phyloP scores from a whole-genome alignment of 2,888 invertebrate species.

The Drosophila maculinotata region DNA sequence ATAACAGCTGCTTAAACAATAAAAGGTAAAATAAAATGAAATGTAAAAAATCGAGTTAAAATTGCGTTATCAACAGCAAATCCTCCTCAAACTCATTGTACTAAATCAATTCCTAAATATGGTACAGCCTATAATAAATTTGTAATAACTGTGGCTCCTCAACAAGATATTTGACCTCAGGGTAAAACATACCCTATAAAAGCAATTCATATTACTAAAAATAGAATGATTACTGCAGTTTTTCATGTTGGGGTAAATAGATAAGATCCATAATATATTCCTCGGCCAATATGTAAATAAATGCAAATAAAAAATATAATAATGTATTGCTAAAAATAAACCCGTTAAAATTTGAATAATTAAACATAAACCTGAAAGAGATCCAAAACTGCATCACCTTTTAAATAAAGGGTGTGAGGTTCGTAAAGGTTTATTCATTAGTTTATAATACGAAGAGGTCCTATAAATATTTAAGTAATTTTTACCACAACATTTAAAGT shows the following conservation, averaged over 20 bases:
- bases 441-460: slow-evolving; percentile 86
- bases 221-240: slow-evolving; percentile 88
- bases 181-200: slow-evolving; percentile 92
- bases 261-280: slow-evolving; percentile 87
- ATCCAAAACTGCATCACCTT: slow-evolving; percentile 90
- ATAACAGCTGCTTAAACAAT: slow-evolving; percentile 87
- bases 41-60: slow-evolving; percentile 90
- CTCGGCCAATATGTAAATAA: slow-evolving; percentile 90
- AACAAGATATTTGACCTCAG: slow-evolving; percentile 93
- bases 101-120: slow-evolving; percentile 88
- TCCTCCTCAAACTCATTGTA: slow-evolving; percentile 91
- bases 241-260: slow-evolving; percentile 87
- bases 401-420: no score
- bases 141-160: slow-evolving; percentile 88
- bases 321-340: slow-evolving; percentile 90
- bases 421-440: slow-evolving; percentile 86
- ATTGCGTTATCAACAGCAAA: slow-evolving; percentile 91
- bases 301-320: no score
- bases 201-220: slow-evolving; percentile 89
- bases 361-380: slow-evolving; percentile 88
- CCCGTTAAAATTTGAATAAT: no score
- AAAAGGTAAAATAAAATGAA: slow-evolving; percentile 91
- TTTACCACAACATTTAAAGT: slow-evolving; percentile 87
- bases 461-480: slow-evolving; percentile 86
- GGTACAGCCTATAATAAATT: slow-evolving; percentile 90